phyloP scores from a whole-genome alignment of 2,888 invertebrate species.

The Agonum fuliginosum region DNA sequence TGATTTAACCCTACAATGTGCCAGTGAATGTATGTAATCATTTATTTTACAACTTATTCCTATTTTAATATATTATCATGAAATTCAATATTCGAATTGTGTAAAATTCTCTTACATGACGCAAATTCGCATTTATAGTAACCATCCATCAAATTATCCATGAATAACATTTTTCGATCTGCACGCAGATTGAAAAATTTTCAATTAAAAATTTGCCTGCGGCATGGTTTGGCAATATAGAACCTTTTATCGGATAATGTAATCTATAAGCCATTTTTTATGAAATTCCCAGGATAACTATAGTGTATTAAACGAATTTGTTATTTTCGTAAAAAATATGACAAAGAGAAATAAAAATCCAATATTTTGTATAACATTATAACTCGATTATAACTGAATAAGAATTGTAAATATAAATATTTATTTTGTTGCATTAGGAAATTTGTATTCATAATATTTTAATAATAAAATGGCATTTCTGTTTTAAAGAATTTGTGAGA shows the following conservation, averaged over 20 bases:
- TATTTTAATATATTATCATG: background rate
- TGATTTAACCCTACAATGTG: constrained; percentile 5
- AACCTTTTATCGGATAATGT: constrained; percentile 31
- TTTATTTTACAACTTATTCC: background rate
- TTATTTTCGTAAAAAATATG: background rate
- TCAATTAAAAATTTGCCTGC: constrained; percentile 18
- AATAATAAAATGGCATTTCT: too few relatives aligned
- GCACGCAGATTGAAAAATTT: constrained; percentile 5
- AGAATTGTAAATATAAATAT: too few relatives aligned
- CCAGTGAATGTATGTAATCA: background rate
- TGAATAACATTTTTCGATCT: constrained; percentile 26
- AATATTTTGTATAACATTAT: too few relatives aligned
- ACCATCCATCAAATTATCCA: constrained; percentile 5
- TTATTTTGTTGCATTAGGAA: too few relatives aligned
- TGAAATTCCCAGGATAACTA: constrained; percentile 1
- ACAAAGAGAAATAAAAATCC: too few relatives aligned
- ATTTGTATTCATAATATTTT: too few relatives aligned
- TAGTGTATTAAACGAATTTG: background rate
- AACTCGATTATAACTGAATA: too few relatives aligned
- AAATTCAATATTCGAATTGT: background rate
- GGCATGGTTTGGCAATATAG: background rate
- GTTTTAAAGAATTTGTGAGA: too few relatives aligned
- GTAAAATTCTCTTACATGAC: too few relatives aligned
- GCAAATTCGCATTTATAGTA: background rate
- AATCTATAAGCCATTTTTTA: constrained; percentile 14